Evolutionary conservation across 1,140 invertebrate species (phyloP), one percentile per base, ranked within the genome.

Genomic region (Chymomyza costata): DNA sequence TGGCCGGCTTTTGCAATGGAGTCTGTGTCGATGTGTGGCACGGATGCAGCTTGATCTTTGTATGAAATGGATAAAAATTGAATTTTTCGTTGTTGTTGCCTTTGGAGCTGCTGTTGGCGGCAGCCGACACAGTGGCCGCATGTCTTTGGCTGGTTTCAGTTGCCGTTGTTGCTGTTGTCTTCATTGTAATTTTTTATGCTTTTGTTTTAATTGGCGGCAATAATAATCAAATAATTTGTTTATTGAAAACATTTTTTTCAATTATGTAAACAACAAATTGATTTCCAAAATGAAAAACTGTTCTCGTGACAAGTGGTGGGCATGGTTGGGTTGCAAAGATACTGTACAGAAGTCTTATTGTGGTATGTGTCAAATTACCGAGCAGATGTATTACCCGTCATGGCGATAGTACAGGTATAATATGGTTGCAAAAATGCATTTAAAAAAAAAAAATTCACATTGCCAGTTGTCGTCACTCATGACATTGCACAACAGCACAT

Each of bases 211-310:
- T 80, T 80, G 73, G 64, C 64, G 67, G 57, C 74, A 68, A 80
- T 80, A 80, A 80, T 80, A 80, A 80, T 80, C 73, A 80, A 80
- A 80, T 80, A 80, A 80, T 80, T 80, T 80, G 73, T 80, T 80
- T 80, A 80, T 80, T 80, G 73, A 80, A 80, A 80, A 80, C 73
- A 80, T 80, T 80, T 80, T 80, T 80, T 80, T 81, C 74, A 80
- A 80, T 80, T 80, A 80, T 68, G 73, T 80, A 81, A 80, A 80
- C 73, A 80, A 80, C 73, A 80, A 80, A 80, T 80, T 80, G 73
- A 80, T 80, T 80, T 68, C 45, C 74, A 60, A 61, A 78, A 81
- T 80, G 74, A 80, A 80, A 80, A 80, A 80, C 73, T 60, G 73
- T 63, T 53, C 52, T 30, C 38, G 53, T 51, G 3, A n/a, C n/a